Conservation (phyloP, 2,797 vertebrate species). For the Podargus strigoides region DNA sequence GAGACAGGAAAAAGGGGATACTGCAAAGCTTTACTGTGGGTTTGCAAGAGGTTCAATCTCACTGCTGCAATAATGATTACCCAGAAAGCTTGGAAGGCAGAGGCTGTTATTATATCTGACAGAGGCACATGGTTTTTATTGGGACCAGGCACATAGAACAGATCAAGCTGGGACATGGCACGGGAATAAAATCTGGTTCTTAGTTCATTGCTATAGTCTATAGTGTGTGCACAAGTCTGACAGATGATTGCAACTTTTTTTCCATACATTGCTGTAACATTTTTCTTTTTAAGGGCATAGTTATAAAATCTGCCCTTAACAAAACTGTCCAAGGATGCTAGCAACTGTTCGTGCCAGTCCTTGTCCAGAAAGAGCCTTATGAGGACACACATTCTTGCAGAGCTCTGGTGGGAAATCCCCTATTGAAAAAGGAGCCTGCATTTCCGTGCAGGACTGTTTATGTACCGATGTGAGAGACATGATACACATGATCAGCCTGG, state of each 20-base stretch:
- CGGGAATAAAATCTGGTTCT: neutral
- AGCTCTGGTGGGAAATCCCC: neutral
- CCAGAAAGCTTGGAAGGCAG: conserved; percentile 23
- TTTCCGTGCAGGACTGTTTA: neutral
- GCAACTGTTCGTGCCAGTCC: neutral
- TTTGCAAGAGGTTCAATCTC: neutral
- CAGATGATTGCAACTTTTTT: neutral
- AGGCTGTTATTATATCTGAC: conserved; percentile 3
- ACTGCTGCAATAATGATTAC: neutral
- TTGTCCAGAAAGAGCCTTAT: neutral
- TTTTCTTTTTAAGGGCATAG: neutral
- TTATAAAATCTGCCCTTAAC: neutral
- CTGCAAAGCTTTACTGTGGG: neutral
- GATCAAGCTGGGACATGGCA: neutral
- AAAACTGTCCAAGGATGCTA: neutral
- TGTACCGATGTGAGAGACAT: neutral
- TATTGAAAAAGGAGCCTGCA: neutral
- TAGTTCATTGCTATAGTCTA: neutral
- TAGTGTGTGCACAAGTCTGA: neutral
- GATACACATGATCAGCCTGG: neutral
- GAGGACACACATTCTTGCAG: neutral
- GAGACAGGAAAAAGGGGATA: neutral
- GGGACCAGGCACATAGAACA: neutral
- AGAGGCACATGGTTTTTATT: neutral
- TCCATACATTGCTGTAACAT: neutral